Base-by-base conservation (phyloP, 2,888 invertebrate species). In the Drosophila flavopinicola region DNA sequence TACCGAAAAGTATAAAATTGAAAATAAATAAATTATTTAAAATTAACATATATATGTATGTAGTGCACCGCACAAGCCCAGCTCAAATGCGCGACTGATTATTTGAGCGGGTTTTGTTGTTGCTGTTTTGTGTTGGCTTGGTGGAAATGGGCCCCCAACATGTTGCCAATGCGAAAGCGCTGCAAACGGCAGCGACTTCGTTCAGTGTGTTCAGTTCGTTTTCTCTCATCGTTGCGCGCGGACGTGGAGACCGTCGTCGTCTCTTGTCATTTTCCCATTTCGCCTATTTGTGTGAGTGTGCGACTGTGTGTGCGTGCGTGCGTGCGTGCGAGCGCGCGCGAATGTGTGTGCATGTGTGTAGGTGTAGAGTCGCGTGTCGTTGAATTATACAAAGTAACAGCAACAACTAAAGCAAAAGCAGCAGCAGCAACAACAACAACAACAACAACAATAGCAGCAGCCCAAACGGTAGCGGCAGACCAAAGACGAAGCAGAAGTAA, bases 381-480 rank as follows among this genome's bases (percentile, higher is more conserved):
- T 74, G 48, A 60, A 56, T 57, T 57, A 45, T 45, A 67, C 70
- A 70, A 32, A 60, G 44, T 49, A 67, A 37, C 51, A 65, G 32
- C 61, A 44, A n/a, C 60, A 63, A 15, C 30, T 15, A 27, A 41
- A 61, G 10, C 49, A 58, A 32, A 51, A 64, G n/a, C 45, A 54
- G 24, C 38, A 44, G 9, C 54, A 47, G 47, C 52, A 42, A 17
- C 30, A 74, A 61, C 75, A 56, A 64, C 59, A 74, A 60, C 51
- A 71, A 52, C 38, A 25, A 38, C 49, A 20, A 20, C 20, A 20
- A 20, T 20, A 20, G 42, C 66, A 60, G 66, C 54, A 35, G 54
- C 56, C 54, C 44, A 66, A 77, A 83, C 83, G 64, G 78, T 77
- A 71, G 77, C 80, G 66, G 64, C 67, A 74, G 64, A 60, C 57